Conservation (phyloP, 2,888 invertebrate species). For the Xanthorhoe spadicearia region DNA sequence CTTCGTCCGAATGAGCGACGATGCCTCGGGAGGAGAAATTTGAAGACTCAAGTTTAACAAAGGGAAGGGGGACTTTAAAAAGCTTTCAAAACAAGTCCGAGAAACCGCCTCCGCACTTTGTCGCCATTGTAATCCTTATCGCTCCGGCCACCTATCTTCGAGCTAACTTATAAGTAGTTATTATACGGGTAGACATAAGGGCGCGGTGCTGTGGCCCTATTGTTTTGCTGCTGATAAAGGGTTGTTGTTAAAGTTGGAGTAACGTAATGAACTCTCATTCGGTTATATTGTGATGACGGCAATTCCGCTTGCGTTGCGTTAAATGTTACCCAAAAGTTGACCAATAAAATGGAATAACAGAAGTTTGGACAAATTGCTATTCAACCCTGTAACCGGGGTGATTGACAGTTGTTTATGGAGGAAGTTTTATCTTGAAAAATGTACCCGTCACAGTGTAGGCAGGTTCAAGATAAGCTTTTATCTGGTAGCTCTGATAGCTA, state of each 20-base stretch:
- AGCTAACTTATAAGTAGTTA: constrained; percentile 58
- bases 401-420: constrained; percentile 43
- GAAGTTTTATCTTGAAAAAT: constrained; percentile 43
- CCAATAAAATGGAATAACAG: constrained; percentile 32
- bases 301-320: constrained; percentile 32
- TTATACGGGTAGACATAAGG: constrained; percentile 59
- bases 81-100: constrained; percentile 61
- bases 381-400: constrained; percentile 34
- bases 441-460: constrained; percentile 23
- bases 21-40: constrained; percentile 56
- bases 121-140: constrained; percentile 68
- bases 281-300: constrained; percentile 35
- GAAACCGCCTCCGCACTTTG: constrained; percentile 56
- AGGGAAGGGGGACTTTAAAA: constrained; percentile 57
- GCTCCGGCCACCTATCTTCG: constrained; percentile 55
- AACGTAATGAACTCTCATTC: constrained; percentile 38
- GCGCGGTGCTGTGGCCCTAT: constrained; percentile 56
- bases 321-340: constrained; percentile 38
- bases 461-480: constrained; percentile 18
- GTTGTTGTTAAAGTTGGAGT: constrained; percentile 50
- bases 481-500: constrained; percentile 7
- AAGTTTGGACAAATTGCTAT: constrained; percentile 37
- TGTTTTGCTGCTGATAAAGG: constrained; percentile 61
- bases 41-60: constrained; percentile 61
- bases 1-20: constrained; percentile 64